Conservation (phyloP, 2,797 vertebrate species). For the Diceros bicornis region DNA sequence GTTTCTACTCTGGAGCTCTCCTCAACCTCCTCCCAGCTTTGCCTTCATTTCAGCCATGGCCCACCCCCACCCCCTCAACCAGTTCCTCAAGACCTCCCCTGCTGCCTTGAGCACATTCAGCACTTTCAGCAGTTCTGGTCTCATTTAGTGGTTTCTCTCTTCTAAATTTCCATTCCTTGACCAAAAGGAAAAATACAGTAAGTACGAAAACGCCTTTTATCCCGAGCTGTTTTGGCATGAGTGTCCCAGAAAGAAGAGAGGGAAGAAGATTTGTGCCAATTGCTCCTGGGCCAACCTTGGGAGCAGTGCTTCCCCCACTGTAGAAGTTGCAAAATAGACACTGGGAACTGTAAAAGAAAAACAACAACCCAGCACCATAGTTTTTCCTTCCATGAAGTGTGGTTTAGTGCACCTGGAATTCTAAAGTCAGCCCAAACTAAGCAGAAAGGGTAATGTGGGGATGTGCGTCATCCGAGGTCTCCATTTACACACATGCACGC, state of each 20-base stretch:
- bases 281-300: background rate
- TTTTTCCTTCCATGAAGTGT: background rate
- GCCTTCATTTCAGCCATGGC: background rate
- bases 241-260: background rate
- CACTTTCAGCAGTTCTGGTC: background rate
- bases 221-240: background rate
- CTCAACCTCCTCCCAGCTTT: background rate
- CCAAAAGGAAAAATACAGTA: constrained; percentile 9
- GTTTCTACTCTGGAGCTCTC: accelerated
- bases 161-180: constrained; percentile 31
- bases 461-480: background rate
- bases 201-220: background rate
- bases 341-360: background rate
- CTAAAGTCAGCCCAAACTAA: background rate
- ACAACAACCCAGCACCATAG: background rate
- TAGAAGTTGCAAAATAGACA: constrained; percentile 9
- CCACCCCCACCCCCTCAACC: too few relatives aligned
- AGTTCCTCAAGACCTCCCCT: background rate
- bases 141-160: background rate
- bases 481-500: accelerated
- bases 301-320: background rate
- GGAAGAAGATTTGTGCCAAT: background rate
- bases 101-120: background rate
- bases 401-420: background rate
- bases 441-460: background rate